These are phyloP conservation scores for Dryomyza anilis DNA, from an alignment of 2,888 invertebrate genomes.

Conservation along the genomic window DNA sequence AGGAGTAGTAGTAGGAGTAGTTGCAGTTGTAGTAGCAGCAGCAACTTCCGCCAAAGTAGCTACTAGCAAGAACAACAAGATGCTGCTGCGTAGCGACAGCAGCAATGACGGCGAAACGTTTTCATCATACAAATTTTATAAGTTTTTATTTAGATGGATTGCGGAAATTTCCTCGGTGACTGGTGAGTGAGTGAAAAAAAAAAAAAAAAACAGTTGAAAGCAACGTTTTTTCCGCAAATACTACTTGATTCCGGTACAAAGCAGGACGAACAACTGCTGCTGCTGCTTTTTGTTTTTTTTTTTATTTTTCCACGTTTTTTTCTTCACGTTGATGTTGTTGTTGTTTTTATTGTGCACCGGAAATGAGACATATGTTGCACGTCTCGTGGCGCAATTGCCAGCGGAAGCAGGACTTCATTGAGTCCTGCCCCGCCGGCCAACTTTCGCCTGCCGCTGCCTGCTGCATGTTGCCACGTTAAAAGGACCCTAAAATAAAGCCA, in stretches of 20 bases:
- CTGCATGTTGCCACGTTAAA: too few species aligned
- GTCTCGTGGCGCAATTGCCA: constrained; percentile 15
- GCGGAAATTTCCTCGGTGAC: constrained; percentile 19
- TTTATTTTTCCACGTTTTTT: too few species aligned
- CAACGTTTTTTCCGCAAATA: too few species aligned
- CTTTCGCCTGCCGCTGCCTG: too few species aligned
- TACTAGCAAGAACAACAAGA: background rate
- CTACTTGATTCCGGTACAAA: too few species aligned
- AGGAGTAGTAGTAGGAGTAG: background rate
- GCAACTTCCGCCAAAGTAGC: background rate
- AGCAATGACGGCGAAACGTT: constrained; percentile 13
- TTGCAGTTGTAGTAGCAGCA: background rate
- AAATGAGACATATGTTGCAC: constrained; percentile 37
- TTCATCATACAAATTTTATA: constrained; percentile 33
- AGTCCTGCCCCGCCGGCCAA: background rate
- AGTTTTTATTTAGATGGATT: constrained; percentile 34
- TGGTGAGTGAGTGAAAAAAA: background rate
- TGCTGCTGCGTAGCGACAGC: background rate
- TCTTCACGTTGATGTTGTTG: constrained; percentile 1
- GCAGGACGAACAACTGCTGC: constrained; percentile 11
- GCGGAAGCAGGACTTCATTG: constrained; percentile 21
- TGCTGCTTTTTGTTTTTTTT: constrained; percentile 1
- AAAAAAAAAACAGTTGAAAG: background rate
- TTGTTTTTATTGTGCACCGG: constrained; percentile 22
- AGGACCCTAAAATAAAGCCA: too few species aligned